Evolutionary conservation across 2,113 vertebrate species (phyloP).

Genomic region (Pandion haliaetus): DNA sequence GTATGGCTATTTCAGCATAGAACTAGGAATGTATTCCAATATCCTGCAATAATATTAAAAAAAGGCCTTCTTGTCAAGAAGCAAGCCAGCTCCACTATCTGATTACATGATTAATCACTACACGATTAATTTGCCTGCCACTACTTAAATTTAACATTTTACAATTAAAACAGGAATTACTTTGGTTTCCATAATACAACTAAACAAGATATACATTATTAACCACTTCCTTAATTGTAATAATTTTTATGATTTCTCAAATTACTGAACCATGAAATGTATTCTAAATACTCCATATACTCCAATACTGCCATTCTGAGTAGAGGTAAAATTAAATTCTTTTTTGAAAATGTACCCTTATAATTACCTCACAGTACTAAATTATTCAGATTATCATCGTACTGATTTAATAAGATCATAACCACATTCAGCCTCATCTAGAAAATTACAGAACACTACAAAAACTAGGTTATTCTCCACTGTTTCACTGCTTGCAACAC

Average conservation of each 20-base stretch:
- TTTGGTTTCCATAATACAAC: not conserved
- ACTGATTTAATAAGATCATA: conserved; percentile 29
- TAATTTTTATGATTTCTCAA: not conserved
- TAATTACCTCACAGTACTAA: not conserved
- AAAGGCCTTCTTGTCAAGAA: not conserved
- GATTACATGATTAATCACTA: not conserved
- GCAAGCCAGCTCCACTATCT: not conserved
- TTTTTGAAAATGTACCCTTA: not conserved
- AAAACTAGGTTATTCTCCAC: not conserved
- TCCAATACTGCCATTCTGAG: not conserved
- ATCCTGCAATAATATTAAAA: not conserved
- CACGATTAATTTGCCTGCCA: not conserved
- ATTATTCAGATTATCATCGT: conserved; percentile 33
- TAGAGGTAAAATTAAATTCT: not conserved
- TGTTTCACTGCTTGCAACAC: not conserved
- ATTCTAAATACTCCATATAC: conserved; percentile 15
- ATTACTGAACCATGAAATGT: conserved; percentile 2
- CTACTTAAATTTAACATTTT: not conserved
- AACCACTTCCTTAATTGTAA: conserved; percentile 41
- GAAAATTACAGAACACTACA: not conserved
- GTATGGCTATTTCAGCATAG: not conserved
- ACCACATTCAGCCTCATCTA: not conserved
- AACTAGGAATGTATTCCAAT: not conserved
- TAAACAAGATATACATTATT: conserved; percentile 13
- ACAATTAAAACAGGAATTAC: conserved; percentile 18